Conservation (phyloP, 2,113 vertebrate species). For the Lontra canadensis region DNA sequence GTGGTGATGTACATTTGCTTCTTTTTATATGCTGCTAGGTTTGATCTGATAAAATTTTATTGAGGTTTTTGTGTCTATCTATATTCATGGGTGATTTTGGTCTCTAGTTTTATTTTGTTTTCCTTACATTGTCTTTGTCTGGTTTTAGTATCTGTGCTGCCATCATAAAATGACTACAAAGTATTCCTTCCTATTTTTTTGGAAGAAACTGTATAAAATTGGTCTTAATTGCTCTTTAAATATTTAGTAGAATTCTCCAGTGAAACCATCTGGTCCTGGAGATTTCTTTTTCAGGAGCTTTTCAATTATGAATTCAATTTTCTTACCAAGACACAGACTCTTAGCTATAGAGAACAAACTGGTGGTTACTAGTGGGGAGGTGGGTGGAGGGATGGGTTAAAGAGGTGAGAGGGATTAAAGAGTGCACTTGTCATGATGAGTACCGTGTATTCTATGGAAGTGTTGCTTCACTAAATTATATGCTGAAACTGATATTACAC, state of each 20-base stretch:
- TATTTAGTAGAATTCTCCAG: constrained; percentile 10
- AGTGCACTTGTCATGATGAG: neutral
- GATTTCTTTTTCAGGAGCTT: neutral
- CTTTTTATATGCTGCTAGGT: neutral
- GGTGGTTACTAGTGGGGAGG: neutral
- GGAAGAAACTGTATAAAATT: neutral
- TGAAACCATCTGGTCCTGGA: neutral
- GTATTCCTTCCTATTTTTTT: neutral
- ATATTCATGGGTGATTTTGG: neutral
- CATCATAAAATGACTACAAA: neutral
- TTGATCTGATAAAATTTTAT: neutral
- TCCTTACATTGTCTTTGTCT: constrained; percentile 8
- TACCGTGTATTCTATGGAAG: neutral
- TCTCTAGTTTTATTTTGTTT: neutral
- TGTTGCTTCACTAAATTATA: neutral
- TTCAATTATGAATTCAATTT: neutral
- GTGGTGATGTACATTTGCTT: neutral
- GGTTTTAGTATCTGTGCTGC: neutral
- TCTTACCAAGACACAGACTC: neutral
- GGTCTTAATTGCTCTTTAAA: constrained; percentile 22
- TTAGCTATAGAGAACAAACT: neutral
- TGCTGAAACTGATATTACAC: neutral
- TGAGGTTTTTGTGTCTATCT: neutral
- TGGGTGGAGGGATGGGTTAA: neutral
- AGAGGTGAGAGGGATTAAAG: neutral